Evolutionary conservation across 2,797 vertebrate genomes (phyloP), one percentile per base, ranked within the genome.

Genomic region (Karalla daura): DNA sequence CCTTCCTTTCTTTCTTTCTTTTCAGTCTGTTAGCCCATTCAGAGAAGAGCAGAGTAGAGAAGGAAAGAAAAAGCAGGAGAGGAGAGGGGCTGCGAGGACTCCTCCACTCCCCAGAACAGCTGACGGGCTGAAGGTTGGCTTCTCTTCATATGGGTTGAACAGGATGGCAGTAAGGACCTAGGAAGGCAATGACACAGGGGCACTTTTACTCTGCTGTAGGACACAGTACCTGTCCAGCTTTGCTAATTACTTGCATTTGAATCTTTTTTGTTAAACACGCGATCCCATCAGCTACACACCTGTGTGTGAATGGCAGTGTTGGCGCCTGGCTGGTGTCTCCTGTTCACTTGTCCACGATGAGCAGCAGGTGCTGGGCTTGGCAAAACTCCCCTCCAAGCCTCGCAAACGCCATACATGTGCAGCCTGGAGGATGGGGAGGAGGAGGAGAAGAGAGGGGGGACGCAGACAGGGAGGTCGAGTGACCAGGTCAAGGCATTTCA

Each of bases 401-500:
- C 95, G 95, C 95, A 95, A 98, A 96, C 95, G 95, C 96, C 97
- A 98, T 98, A 96, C 96, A 98, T 95, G 94, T 96, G 94, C 93
- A 93, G 91, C 95, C 93, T 94, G 74, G n/a, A n/a, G n/a, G n/a
- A n/a, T n/a, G n/a, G n/a, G n/a, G n/a, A 11, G 86, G 91, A 1
- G 65, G 14, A 58, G 10, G 46, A 6, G n/a, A n/a, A 11, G 86
- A 91, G 1, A 68, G 14, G 56, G 10, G 46, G 7, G n/a, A n/a
- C n/a, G n/a, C n/a, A n/a, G n/a, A n/a, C n/a, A 30, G 2, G n/a
- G n/a, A n/a, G n/a, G n/a, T 30, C 6, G 28, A 30, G 28, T 4
- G 0, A 7, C 14, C 21, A 15, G 14, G 5, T 5, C 6, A n/a
- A 17, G 3, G 39, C 5, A 21, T 10, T n/a, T n/a, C n/a, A n/a